Conservation (phyloP, 2,888 invertebrate species). For the Apamea epomidion region DNA sequence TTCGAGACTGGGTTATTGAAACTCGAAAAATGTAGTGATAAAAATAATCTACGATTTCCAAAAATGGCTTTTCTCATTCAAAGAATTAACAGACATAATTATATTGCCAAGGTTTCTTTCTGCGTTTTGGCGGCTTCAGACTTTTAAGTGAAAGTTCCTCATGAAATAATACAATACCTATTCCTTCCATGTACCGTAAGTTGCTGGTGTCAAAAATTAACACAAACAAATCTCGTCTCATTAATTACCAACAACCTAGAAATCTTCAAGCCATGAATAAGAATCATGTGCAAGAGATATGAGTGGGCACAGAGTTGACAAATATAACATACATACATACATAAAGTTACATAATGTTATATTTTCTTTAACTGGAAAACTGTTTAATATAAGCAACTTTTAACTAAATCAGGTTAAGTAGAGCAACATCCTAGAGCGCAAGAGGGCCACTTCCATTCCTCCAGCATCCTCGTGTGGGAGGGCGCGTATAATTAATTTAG, state of each 20-base stretch:
- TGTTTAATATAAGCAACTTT: neutral
- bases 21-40: neutral
- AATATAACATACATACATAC: neutral
- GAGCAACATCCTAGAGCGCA: neutral
- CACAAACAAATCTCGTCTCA: too few relatives aligned
- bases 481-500: constrained; percentile 61
- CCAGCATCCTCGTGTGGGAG: constrained; percentile 1
- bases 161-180: too few relatives aligned
- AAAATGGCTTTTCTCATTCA: too few relatives aligned
- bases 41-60: too few relatives aligned
- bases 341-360: too few relatives aligned
- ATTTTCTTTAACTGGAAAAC: too few relatives aligned
- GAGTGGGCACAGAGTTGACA: neutral
- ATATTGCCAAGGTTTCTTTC: neutral
- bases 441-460: constrained; percentile 26
- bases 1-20: too few relatives aligned
- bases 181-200: neutral
- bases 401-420: neutral
- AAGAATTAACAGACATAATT: neutral
- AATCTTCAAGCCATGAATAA: neutral
- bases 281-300: neutral
- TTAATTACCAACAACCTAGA: neutral
- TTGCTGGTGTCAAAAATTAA: neutral
- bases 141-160: too few relatives aligned
- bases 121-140: neutral